phyloP scores from a whole-genome alignment of 1,140 invertebrate species.

The Euglossa dilemma region DNA sequence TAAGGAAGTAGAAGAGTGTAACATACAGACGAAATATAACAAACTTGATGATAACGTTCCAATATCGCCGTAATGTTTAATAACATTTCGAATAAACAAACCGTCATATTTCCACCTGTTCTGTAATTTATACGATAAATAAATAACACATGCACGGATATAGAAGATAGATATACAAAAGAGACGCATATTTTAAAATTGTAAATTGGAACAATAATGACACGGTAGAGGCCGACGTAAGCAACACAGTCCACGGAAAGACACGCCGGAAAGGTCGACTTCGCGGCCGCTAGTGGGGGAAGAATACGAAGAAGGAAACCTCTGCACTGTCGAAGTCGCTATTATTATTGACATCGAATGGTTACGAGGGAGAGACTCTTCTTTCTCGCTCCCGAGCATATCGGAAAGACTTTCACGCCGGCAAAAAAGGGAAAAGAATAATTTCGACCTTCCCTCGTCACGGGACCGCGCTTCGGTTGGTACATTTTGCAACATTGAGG shows the following conservation, averaged over 20 bases:
- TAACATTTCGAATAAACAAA: not conserved
- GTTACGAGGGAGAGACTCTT: slow-evolving; percentile 6
- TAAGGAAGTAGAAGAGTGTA: not conserved
- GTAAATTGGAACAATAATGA: slow-evolving; percentile 17
- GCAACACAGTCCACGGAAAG: slow-evolving; percentile 20
- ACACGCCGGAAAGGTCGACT: slow-evolving; percentile 35
- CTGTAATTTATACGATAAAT: not conserved
- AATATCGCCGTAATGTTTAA: not conserved
- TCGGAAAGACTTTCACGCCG: not conserved
- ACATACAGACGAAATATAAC: not conserved
- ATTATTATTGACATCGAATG: slow-evolving; percentile 49
- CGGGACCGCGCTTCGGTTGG: not conserved
- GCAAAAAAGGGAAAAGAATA: not conserved
- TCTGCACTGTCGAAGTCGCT: slow-evolving; percentile 34
- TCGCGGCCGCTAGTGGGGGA: slow-evolving; percentile 6
- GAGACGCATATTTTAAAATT: not conserved
- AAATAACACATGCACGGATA: not conserved
- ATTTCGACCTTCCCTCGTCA: not conserved
- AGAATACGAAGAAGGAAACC: slow-evolving; percentile 39
- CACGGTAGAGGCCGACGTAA: not conserved
- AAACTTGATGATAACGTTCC: not conserved
- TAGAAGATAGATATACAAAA: not conserved
- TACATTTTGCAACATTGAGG: not conserved
- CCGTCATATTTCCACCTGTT: not conserved
- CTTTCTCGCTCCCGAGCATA: not conserved